phyloP scores from a whole-genome alignment of 1,140 invertebrate genomes.

The Saxidomus purpurata region DNA sequence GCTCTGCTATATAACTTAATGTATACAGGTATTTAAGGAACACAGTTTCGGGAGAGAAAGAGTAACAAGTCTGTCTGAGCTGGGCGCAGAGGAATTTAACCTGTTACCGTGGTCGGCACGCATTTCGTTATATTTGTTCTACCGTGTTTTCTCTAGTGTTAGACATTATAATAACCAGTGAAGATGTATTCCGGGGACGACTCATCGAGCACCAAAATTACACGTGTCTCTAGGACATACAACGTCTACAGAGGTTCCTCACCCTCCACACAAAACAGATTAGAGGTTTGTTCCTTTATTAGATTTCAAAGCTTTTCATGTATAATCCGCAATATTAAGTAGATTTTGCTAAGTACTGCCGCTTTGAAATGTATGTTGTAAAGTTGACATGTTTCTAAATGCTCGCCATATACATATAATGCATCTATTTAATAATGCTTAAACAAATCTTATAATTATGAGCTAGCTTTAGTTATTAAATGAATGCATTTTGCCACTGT shows the following conservation, averaged over 20 bases:
- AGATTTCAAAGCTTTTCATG: background rate
- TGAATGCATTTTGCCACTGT: no score
- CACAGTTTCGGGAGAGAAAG: constrained; percentile 60
- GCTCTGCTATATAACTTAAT: constrained; percentile 64
- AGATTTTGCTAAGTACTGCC: background rate
- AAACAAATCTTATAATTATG: no score
- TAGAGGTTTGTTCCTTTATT: constrained; percentile 79
- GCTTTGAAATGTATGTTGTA: background rate
- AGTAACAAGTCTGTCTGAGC: constrained; percentile 60
- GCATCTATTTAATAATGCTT: no score
- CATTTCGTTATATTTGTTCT: constrained; percentile 50
- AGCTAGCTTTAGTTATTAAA: no score
- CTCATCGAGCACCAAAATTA: constrained; percentile 26
- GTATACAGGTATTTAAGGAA: constrained; percentile 68
- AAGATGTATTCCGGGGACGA: constrained; percentile 49
- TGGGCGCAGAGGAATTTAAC: constrained; percentile 47
- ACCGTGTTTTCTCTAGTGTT: constrained; percentile 43
- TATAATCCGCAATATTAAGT: background rate
- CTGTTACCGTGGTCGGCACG: constrained; percentile 42
- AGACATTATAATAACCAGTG: constrained; percentile 8
- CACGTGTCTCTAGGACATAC: constrained; percentile 74
- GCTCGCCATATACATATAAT: no score
- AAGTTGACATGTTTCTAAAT: background rate
- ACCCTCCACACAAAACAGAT: constrained; percentile 81
- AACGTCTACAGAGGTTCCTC: constrained; percentile 84